Base-by-base conservation (phyloP, 2,888 invertebrate genomes). In the Agrochola circellaris region DNA sequence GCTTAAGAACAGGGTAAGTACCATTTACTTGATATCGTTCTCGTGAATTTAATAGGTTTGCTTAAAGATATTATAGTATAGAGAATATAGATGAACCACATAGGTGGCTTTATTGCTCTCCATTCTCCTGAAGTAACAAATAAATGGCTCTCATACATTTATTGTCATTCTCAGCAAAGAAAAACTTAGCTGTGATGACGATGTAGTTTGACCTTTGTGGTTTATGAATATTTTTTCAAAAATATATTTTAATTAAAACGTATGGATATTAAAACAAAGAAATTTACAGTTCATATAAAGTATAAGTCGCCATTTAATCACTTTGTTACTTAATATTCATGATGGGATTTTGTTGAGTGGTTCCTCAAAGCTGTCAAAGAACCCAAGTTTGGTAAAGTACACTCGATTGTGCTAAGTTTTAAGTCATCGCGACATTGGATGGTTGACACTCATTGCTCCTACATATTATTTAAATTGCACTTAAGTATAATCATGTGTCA, bases 1-100 rank as follows among this genome's bases (percentile, higher is more conserved):
- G 93, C 97, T 99, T 26, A 98, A 97, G 93, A 97, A 95, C 85
- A 97, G 98, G 94, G 98, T 98, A 93, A 97, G 98, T 96, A 54
- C 7, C 2, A 17, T 34, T 34, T 8, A 60, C 1, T 20, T 60
- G 58, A 48, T 7, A 34, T 8, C 15, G n/a, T 34, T 45, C 17
- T 73, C n/a, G 6, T n/a, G 2, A 54, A 51, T 23, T 51, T 6
- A 75, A 17, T 51, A 48, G 7, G 34, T 34, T n/a, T 48, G 20
- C 1, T 13, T n/a, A 51, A 51, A 23, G 5, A 34, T 34, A 34
- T 34, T 34, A 51, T 51, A 51, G 8, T 20, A 48, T 15, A 20
- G 23, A 51, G 20, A 51, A 8, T 51, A 48, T 20, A 7, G 48
- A 48, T 45, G 15, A 45, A 45, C 45, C 13, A 45, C 4, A 45